phyloP scores from a whole-genome alignment of 2,888 invertebrate genomes.

The Ectropis crepuscularia region DNA sequence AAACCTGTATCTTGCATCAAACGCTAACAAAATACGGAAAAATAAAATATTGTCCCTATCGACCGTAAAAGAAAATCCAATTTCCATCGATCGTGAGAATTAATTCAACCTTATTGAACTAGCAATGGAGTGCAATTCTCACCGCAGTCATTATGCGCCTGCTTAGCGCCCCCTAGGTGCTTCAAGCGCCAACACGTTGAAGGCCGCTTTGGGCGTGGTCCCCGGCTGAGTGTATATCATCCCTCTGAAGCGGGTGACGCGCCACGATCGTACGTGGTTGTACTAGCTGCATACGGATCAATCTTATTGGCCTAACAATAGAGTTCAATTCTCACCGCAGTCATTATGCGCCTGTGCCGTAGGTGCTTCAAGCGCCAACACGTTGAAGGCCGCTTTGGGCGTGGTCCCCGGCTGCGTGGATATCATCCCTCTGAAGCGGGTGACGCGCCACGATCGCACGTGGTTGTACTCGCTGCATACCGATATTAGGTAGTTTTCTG shows the following conservation, averaged over 20 bases:
- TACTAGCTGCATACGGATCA: constrained; percentile 97
- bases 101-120: background rate
- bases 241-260: constrained; percentile 97
- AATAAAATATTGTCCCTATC: too few species aligned
- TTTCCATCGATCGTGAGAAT: too few species aligned
- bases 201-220: constrained; percentile 98
- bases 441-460: constrained; percentile 98
- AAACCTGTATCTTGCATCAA: too few species aligned
- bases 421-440: constrained; percentile 98
- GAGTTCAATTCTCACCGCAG: constrained; percentile 79
- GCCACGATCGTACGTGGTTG: constrained; percentile 99
- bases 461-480: constrained; percentile 99
- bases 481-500: constrained; percentile 97
- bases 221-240: constrained; percentile 99
- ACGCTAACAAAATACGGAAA: too few species aligned
- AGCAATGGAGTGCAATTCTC: constrained; percentile 42
- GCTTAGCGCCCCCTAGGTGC: constrained; percentile 82
- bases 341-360: constrained; percentile 87
- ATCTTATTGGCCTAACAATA: background rate
- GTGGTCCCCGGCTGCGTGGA: constrained; percentile 99
- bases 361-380: constrained; percentile 89
- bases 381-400: constrained; percentile 98
- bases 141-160: constrained; percentile 89
- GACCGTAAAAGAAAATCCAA: too few species aligned
- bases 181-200: constrained; percentile 95